phyloP scores from a whole-genome alignment of 92 coral and sea anemone genomes.

The Chrysogorgia sp. region DNA sequence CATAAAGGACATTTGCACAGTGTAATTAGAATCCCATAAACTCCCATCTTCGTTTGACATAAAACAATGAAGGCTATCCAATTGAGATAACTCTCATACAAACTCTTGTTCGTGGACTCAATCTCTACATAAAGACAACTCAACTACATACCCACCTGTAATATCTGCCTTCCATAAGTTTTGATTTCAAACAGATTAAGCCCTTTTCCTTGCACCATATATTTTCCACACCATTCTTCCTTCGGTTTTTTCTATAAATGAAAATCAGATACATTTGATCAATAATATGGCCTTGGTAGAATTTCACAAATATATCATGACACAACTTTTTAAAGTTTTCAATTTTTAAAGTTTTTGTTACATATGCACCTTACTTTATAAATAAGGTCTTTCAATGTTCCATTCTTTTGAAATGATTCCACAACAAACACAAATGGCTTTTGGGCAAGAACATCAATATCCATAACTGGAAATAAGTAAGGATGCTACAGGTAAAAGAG shows the following conservation, averaged over 20 bases:
- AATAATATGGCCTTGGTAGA: too few relatives aligned
- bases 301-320: neutral
- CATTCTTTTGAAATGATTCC: slow-evolving; percentile 68
- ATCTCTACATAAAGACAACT: neutral
- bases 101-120: too few relatives aligned
- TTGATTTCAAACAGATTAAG: slow-evolving; percentile 66
- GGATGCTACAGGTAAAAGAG: slow-evolving; percentile 66
- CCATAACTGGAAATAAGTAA: slow-evolving; percentile 74
- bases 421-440: slow-evolving; percentile 77
- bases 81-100: too few relatives aligned
- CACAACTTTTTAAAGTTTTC: neutral
- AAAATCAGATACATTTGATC: neutral
- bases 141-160: slow-evolving; percentile 79
- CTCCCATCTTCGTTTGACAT: too few relatives aligned
- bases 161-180: slow-evolving; percentile 85
- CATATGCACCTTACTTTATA: slow-evolving; percentile 9
- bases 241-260: slow-evolving; percentile 70
- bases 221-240: slow-evolving; percentile 77
- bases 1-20: too few relatives aligned
- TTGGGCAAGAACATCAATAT: slow-evolving; percentile 75
- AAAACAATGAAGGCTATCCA: too few relatives aligned
- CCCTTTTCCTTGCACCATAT: slow-evolving; percentile 74
- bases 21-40: too few relatives aligned
- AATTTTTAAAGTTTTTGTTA: too few relatives aligned
- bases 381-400: slow-evolving; percentile 38